Conservation (phyloP, 2,888 invertebrate genomes). For the Neria commutata region DNA sequence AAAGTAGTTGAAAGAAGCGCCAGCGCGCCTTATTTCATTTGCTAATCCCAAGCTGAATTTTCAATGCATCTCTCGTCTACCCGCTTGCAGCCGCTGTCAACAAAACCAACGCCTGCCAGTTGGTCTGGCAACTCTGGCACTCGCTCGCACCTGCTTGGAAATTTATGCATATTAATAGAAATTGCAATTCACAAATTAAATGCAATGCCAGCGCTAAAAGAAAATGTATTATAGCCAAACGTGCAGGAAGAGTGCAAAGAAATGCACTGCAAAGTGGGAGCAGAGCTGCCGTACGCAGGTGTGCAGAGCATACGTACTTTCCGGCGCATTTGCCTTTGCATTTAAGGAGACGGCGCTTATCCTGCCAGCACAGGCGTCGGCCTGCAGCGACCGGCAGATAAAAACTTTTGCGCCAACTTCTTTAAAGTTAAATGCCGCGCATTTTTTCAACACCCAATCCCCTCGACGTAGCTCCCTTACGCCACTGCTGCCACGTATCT, state of each 20-base stretch:
- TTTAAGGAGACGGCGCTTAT: slow-evolving; percentile 10
- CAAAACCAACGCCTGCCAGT: not conserved
- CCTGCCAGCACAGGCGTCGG: not conserved
- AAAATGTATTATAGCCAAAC: not conserved
- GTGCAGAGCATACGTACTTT: slow-evolving; percentile 9
- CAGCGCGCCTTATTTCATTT: slow-evolving; percentile 10
- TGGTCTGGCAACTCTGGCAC: not conserved
- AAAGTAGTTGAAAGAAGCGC: not conserved
- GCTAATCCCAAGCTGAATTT: slow-evolving; percentile 14
- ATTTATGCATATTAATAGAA: slow-evolving; percentile 50
- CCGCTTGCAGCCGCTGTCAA: not conserved
- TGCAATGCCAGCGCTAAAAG: not conserved
- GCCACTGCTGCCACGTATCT: not conserved
- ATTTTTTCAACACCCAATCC: slow-evolving; percentile 5
- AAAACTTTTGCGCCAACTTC: slow-evolving; percentile 28
- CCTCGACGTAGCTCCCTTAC: not conserved
- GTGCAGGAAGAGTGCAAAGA: not conserved
- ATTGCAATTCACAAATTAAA: slow-evolving; percentile 24
- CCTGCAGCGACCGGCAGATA: no score
- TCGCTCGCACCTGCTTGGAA: not conserved
- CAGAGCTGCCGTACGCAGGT: slow-evolving; percentile 12
- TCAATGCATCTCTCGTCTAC: not conserved
- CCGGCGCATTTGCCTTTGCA: slow-evolving; percentile 9
- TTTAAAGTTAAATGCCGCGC: slow-evolving; percentile 35
- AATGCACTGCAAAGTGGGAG: not conserved